Evolutionary conservation across 1,140 invertebrate genomes (phyloP), one percentile per base, ranked within the genome.

Genomic region (Musca vetustissima): DNA sequence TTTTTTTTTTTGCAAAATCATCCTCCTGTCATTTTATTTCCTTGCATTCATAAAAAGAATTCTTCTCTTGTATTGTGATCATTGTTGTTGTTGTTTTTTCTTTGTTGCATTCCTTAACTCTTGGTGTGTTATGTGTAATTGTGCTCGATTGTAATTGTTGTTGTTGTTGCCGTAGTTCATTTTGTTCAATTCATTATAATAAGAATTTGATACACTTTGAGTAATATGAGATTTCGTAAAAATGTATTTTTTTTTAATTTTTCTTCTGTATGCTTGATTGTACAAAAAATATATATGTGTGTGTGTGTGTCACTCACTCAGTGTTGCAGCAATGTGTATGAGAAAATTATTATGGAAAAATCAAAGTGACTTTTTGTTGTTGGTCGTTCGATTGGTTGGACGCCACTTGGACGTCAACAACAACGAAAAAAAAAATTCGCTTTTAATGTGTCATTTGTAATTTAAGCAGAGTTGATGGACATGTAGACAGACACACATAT

Each of bases 101-200:
- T 53, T 24, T 49, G 24, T 65, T 25, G 25, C 24, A 64, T 47
- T 59, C 36, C 53, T 57, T 24, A 14, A 47, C 24, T 15, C 19
- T 15, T n/a, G n/a, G 14, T 6, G 21, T 21, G 25, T 19, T 25
- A n/a, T 28, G n/a, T 17, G 17, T 36, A 19, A 15, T 28, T 57
- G 25, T 28, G 24, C 1, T 25, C 24, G 6, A n/a, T 9, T 59
- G 13, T 59, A 36, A 4, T 36, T 36, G 32, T 61, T 36, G 17
- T 36, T 36, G 28, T 21, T 43, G 57, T 32, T 43, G 28, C 36
- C 36, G 36, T 61, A 61, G 57, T 61, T 69, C 47, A 49, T 36
- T 64, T 61, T 69, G 64, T 53, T 52, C 61, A 69, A 69, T 69
- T 69, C 68, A 69, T 69, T 69, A 69, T 66, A 66, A 69, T 47